Evolutionary conservation across 2,113 vertebrate genomes (phyloP).

Genomic region (Gymnocephalus cernua): DNA sequence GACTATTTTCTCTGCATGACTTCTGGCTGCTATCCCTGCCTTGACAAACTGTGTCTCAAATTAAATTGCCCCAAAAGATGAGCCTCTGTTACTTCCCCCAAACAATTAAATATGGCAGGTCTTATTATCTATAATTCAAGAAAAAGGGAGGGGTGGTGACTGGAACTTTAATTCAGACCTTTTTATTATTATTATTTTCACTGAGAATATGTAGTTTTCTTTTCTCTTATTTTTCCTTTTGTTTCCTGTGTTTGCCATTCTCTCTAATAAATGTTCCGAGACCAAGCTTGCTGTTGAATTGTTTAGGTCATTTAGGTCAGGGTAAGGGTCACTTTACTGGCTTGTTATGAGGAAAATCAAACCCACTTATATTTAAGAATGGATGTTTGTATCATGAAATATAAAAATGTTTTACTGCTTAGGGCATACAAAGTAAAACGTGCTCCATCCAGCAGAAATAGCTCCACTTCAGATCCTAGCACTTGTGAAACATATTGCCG

Average conservation of each 20-base stretch:
- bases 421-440: background rate
- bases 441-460: background rate
- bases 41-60: conserved; percentile 76
- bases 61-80: conserved; percentile 78
- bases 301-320: conserved; percentile 26
- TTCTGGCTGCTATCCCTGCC: conserved; percentile 74
- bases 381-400: background rate
- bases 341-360: conserved; percentile 17
- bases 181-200: conserved; percentile 5
- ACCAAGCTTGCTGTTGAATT: background rate
- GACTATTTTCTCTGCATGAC: conserved; percentile 80
- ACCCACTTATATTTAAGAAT: conserved; percentile 6
- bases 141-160: conserved; percentile 40
- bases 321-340: conserved; percentile 3
- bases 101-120: conserved; percentile 73
- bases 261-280: conserved; percentile 21
- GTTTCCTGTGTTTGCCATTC: conserved; percentile 8
- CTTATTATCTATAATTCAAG: conserved; percentile 71
- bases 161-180: conserved; percentile 31
- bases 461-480: background rate
- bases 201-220: background rate
- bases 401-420: background rate
- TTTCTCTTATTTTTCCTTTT: conserved; percentile 18
- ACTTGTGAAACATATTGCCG: conserved; percentile 13
- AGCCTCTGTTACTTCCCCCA: conserved; percentile 59